Evolutionary conservation across 2,113 vertebrate genomes (phyloP).

Genomic region (Tretioscincus oriximinensis): DNA sequence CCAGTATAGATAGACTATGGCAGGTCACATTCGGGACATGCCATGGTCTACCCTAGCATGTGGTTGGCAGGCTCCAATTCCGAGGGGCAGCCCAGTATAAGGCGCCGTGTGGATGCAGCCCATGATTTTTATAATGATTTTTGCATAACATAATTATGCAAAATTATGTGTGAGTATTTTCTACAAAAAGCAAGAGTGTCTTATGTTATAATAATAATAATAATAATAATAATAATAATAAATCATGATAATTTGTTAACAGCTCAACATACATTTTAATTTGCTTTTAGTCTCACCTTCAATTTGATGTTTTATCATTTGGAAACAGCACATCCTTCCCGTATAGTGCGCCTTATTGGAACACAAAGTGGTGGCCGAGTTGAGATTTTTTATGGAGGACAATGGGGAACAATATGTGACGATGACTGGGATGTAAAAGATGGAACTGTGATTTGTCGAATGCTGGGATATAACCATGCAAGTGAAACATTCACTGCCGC

Average conservation of each 20-base stretch:
- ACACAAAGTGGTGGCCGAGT: conserved; percentile 68
- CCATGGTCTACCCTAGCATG: no score
- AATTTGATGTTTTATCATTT: not conserved
- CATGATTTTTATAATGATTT: no score
- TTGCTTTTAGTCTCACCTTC: not conserved
- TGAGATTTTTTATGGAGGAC: conserved; percentile 64
- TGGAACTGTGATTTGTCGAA: conserved; percentile 79
- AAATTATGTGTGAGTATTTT: not conserved
- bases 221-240: no score
- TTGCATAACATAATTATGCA: no score
- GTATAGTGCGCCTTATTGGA: conserved; percentile 53
- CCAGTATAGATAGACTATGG: no score
- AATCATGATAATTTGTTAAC: not conserved
- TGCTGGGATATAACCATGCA: conserved; percentile 73
- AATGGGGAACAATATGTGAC: conserved; percentile 89
- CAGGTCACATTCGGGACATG: no score
- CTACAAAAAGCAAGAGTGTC: not conserved
- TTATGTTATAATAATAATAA: not conserved
- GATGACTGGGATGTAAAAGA: conserved; percentile 73
- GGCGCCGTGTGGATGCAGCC: no score
- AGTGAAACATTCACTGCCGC: rapidly evolving
- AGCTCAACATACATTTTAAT: not conserved
- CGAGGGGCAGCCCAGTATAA: no score
- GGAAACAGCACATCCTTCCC: rapidly evolving
- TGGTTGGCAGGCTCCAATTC: no score